These are phyloP conservation scores for Chaetorhynchus papuensis DNA, from an alignment of 2,113 vertebrate species.

Conservation along the genomic window DNA sequence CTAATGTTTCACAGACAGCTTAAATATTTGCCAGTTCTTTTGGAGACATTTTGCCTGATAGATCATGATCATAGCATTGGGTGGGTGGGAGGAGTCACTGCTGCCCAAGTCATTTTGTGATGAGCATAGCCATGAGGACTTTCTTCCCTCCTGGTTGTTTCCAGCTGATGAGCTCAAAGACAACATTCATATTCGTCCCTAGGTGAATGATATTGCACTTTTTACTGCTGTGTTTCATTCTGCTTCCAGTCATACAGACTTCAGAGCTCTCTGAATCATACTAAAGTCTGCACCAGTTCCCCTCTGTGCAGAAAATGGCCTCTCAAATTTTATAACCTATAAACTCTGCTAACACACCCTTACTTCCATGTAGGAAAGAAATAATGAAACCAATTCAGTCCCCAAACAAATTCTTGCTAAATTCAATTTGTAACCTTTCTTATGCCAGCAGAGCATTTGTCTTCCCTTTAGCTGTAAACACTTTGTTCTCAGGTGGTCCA, in stretches of 20 bases:
- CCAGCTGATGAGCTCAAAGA: not conserved
- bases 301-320: not conserved
- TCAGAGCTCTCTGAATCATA: not conserved
- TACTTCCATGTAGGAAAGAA: not conserved
- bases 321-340: not conserved
- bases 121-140: not conserved
- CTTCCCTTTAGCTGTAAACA: not conserved
- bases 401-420: not conserved
- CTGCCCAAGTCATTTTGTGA: not conserved
- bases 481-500: not conserved
- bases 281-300: not conserved
- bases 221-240: not conserved
- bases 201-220: not conserved
- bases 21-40: not conserved
- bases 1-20: not conserved
- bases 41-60: not conserved
- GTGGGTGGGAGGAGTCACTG: not conserved
- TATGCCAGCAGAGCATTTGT: not conserved
- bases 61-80: not conserved
- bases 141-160: not conserved
- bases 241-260: not conserved
- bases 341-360: not conserved
- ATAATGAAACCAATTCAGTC: not conserved
- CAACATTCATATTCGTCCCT: not conserved
- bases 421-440: not conserved